A percentile compares a stretch with the other conserved stretches of the same genome.
phyloP scores from a whole-genome alignment of 2,797 vertebrate genomes.

The Luscinia megarhynchos region DNA sequence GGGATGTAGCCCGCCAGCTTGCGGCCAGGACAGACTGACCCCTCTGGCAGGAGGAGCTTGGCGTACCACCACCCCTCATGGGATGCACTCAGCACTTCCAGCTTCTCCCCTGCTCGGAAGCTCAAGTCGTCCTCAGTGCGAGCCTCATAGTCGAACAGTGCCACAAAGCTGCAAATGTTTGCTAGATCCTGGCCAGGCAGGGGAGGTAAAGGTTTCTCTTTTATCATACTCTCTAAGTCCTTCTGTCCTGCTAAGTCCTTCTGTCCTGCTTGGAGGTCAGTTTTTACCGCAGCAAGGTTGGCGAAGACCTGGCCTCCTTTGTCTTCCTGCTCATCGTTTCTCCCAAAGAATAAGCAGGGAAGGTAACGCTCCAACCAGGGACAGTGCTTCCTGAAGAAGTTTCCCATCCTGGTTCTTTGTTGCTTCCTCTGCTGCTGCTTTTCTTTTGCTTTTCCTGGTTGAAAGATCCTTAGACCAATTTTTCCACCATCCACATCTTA shows the following conservation, averaged over 20 bases:
- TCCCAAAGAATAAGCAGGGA: slow-evolving; percentile 46
- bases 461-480: neutral
- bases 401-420: slow-evolving; percentile 57
- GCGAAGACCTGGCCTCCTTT: neutral
- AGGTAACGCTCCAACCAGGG: slow-evolving; percentile 40
- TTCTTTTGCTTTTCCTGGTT: neutral
- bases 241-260: neutral
- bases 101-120: slow-evolving; percentile 84
- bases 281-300: slow-evolving; percentile 36
- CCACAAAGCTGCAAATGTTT: slow-evolving; percentile 78
- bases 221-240: neutral
- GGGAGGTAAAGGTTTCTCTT: neutral
- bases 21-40: slow-evolving; percentile 38
- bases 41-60: slow-evolving; percentile 77
- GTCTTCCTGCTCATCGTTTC: neutral
- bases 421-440: neutral
- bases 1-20: slow-evolving; percentile 87
- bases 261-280: neutral
- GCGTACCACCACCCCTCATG: slow-evolving; percentile 89
- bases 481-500: neutral
- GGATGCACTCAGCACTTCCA: slow-evolving; percentile 81
- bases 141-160: slow-evolving; percentile 88
- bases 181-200: slow-evolving; percentile 9
- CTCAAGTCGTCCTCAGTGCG: slow-evolving; percentile 90
- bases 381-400: slow-evolving; percentile 62